Conservation (phyloP, 30 jellyfish, hydroid and myxozoan genomes). For the Clytia hemisphaerica region DNA sequence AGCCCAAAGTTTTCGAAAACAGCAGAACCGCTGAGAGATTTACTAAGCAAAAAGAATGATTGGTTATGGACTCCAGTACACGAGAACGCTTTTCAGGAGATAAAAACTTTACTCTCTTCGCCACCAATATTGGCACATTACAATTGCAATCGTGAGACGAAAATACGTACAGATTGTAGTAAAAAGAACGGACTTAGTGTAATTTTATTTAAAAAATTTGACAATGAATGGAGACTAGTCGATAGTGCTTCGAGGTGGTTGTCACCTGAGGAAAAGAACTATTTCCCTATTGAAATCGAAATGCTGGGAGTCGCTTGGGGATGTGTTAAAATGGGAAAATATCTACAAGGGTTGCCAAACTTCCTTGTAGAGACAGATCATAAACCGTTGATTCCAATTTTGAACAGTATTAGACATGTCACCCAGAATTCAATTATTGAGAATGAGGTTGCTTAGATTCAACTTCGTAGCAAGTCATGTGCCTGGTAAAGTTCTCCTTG, state of each 20-base stretch:
- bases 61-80: conserved; percentile 26
- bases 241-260: no score
- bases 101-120: background rate
- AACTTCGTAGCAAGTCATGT: background rate
- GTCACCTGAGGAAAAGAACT: background rate
- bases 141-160: background rate
- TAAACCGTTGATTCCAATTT: conserved; percentile 28
- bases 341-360: conserved; percentile 12
- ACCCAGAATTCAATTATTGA: background rate
- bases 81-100: conserved; percentile 11
- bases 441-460: background rate
- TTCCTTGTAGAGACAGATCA: conserved; percentile 32
- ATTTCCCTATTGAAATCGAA: conserved; percentile 8
- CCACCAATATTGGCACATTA: conserved; percentile 27
- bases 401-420: conserved; percentile 1
- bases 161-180: background rate
- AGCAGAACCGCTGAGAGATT: conserved; percentile 24
- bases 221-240: no score
- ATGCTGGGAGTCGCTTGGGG: conserved; percentile 1
- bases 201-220: no score
- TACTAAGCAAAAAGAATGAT: background rate
- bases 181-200: background rate
- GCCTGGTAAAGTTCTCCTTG: conserved; percentile 8
- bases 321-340: conserved; percentile 8
- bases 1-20: conserved; percentile 1